These are phyloP conservation scores for Tor tambroides DNA, from an alignment of 2,113 vertebrate genomes.

Conservation along the genomic window DNA sequence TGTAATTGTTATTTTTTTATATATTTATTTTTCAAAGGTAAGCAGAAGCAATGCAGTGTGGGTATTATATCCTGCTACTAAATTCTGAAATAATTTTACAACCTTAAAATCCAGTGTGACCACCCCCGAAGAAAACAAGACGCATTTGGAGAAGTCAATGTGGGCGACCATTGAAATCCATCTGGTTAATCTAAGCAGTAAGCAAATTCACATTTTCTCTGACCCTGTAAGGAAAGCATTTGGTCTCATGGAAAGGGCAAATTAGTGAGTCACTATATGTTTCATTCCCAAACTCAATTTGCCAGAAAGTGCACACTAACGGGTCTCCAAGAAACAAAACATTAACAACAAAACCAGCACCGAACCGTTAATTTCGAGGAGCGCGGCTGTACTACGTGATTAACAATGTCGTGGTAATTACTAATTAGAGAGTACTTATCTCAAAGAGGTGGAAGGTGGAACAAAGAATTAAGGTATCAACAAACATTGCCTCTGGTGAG, in stretches of 20 bases:
- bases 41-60: not conserved
- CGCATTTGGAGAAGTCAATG: not conserved
- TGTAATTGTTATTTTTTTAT: not conserved
- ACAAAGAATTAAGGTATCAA: conserved; percentile 37
- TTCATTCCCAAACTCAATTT: not conserved
- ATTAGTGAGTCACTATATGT: not conserved
- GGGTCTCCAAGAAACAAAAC: not conserved
- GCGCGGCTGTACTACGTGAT: not conserved
- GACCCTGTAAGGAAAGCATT: not conserved
- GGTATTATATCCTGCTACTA: not conserved
- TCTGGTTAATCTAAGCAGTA: not conserved
- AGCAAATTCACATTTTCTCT: not conserved
- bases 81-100: not conserved
- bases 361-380: not conserved
- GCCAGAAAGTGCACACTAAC: not conserved
- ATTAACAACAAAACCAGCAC: not conserved
- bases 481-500: conserved; percentile 22
- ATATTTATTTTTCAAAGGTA: not conserved
- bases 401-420: conserved; percentile 34
- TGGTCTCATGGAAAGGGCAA: not conserved
- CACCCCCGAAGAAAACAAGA: not conserved
- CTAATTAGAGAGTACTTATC: conserved; percentile 34
- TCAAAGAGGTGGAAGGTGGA: conserved; percentile 38
- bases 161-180: conserved; percentile 8
- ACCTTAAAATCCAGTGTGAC: conserved; percentile 10